These are phyloP conservation scores for Drosophila erecta DNA, from an alignment of 1,140 invertebrate species.

Conservation along the genomic window DNA sequence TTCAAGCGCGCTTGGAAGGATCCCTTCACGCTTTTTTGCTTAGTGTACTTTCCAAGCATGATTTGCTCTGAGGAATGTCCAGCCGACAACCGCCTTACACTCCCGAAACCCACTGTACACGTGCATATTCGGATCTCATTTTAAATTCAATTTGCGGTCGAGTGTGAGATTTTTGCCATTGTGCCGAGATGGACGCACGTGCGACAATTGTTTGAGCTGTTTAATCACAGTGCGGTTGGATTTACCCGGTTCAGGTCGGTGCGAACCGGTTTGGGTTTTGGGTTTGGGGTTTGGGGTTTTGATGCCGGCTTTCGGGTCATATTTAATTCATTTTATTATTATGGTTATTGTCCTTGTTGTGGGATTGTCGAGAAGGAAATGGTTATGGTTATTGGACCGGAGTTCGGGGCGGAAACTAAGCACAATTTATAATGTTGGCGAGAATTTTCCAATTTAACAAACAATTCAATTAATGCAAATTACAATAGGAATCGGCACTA, in stretches of 20 bases:
- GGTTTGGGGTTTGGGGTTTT: not conserved
- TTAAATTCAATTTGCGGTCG: conserved; percentile 69
- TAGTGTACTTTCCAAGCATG: no score
- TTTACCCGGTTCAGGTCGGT: conserved; percentile 3
- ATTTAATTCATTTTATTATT: conserved; percentile 82
- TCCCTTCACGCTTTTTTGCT: no score
- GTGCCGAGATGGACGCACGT: conserved; percentile 44
- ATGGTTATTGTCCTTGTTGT: conserved; percentile 63
- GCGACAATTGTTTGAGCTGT: conserved; percentile 52
- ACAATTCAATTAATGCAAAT: conserved; percentile 82
- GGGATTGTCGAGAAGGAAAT: conserved; percentile 19
- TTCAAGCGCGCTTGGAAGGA: no score
- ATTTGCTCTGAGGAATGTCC: not conserved
- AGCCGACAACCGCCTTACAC: not conserved
- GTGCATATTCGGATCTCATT: conserved; percentile 46
- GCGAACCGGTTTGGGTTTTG: conserved; percentile 8
- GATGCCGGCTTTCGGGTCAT: conserved; percentile 37
- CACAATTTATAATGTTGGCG: conserved; percentile 58
- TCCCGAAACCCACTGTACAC: conserved; percentile 3
- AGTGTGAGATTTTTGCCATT: conserved; percentile 57
- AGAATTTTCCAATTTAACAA: conserved; percentile 78
- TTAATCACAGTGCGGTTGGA: conserved; percentile 42
- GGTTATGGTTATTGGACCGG: conserved; percentile 57
- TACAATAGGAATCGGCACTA: conserved; percentile 62
- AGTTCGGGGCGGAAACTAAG: conserved; percentile 35